phyloP scores from a whole-genome alignment of 2,888 invertebrate species.

The Lathronympha strigana region DNA sequence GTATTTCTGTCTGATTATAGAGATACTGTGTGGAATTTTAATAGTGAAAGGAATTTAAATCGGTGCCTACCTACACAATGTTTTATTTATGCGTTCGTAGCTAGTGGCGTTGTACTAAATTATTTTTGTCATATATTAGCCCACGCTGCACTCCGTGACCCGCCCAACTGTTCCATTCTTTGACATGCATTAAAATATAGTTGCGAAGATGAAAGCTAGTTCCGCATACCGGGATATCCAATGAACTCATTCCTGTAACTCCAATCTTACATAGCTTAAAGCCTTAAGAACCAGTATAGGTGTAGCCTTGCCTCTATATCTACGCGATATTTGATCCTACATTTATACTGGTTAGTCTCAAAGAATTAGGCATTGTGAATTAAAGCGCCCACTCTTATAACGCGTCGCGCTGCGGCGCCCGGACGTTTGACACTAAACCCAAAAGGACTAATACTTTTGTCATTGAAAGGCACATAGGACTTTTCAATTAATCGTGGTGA shows the following conservation, averaged over 20 bases:
- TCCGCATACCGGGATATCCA: constrained; percentile 76
- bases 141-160: constrained; percentile 2
- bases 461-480: constrained; percentile 1
- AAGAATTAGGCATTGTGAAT: not conserved
- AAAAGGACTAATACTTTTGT: constrained; percentile 17
- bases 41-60: not conserved
- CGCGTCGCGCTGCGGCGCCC: constrained; percentile 43
- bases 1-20: not conserved
- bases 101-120: constrained; percentile 13
- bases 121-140: not conserved
- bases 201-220: constrained; percentile 51
- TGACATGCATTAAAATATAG: constrained; percentile 46
- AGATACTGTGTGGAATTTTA: not conserved
- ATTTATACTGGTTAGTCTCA: not conserved
- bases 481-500: not conserved
- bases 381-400: constrained; percentile 59
- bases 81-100: not conserved
- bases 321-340: not conserved
- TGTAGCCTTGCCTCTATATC: not conserved
- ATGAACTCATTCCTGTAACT: constrained; percentile 65
- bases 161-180: constrained; percentile 29
- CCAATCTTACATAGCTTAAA: not conserved
- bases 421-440: constrained; percentile 24
- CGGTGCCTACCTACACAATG: not conserved
- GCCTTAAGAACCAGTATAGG: not conserved